Conservation (phyloP, 2,797 vertebrate genomes). For the Rhodeus uyekii region DNA sequence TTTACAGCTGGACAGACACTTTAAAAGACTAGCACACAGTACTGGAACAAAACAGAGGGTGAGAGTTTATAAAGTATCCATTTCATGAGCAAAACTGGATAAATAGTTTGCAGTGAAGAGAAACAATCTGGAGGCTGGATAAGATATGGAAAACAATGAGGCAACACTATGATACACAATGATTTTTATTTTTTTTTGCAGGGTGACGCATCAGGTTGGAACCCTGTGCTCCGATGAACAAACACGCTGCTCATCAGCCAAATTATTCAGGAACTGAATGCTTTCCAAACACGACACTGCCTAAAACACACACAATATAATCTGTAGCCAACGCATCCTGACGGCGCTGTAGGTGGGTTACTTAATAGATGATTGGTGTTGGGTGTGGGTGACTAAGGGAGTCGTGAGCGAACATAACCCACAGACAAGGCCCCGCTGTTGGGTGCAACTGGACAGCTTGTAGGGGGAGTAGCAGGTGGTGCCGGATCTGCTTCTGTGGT, state of each 20-base stretch:
- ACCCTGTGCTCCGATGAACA: constrained; percentile 30
- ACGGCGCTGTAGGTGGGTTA: constrained; percentile 50
- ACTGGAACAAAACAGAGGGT: not conserved
- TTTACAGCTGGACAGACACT: constrained; percentile 3
- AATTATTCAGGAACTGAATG: constrained; percentile 45
- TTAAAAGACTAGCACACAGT: not conserved
- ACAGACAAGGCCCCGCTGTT: constrained; percentile 25
- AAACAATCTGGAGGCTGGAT: not conserved
- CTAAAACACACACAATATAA: not conserved
- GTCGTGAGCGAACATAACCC: constrained; percentile 51
- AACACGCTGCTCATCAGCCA: constrained; percentile 35
- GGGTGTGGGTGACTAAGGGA: constrained; percentile 53
- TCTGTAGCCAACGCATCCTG: constrained; percentile 37
- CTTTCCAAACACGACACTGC: constrained; percentile 38
- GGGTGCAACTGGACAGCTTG: constrained; percentile 49
- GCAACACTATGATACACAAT: constrained; percentile 10
- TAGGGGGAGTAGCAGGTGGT: constrained; percentile 55
- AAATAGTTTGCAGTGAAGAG: not conserved
- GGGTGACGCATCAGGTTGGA: constrained; percentile 20
- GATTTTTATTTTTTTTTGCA: constrained; percentile 13
- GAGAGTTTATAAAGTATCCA: not conserved
- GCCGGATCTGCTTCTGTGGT: constrained; percentile 21
- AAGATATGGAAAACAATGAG: not conserved
- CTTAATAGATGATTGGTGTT: constrained; percentile 41
- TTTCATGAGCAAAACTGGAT: constrained; percentile 9